Evolutionary conservation across 1,140 invertebrate genomes (phyloP).

Genomic region (Pseudoatta argentina): DNA sequence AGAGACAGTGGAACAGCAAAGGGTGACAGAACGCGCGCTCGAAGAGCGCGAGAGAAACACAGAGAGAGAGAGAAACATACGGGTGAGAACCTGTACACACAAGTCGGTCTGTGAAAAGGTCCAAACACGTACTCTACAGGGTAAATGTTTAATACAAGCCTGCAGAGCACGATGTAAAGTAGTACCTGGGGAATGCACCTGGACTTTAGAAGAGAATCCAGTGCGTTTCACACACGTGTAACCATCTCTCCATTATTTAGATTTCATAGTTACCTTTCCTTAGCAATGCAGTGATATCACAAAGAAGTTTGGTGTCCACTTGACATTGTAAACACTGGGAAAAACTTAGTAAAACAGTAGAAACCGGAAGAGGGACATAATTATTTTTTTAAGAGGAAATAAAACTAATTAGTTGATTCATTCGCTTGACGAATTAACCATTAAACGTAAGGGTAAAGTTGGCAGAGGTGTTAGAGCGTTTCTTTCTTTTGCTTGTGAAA

Average conservation of each 20-base stretch:
- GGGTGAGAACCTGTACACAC: slow-evolving; percentile 48
- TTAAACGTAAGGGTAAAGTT: neutral
- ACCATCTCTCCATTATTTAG: slow-evolving; percentile 25
- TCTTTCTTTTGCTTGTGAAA: slow-evolving; percentile 35
- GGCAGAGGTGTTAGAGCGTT: neutral
- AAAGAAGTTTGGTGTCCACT: neutral
- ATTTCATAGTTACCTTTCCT: neutral
- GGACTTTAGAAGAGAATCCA: slow-evolving; percentile 61
- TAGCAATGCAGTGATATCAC: slow-evolving; percentile 37
- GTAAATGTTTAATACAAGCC: slow-evolving; percentile 70
- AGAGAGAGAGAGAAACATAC: neutral
- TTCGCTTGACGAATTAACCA: slow-evolving; percentile 25
- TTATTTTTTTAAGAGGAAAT: too few species aligned
- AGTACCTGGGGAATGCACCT: slow-evolving; percentile 34
- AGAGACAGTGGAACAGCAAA: slow-evolving; percentile 18
- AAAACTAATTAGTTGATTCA: neutral
- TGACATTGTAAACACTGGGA: neutral
- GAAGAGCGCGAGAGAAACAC: too few species aligned
- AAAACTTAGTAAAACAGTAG: neutral
- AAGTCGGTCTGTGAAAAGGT: slow-evolving; percentile 53
- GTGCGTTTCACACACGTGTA: slow-evolving; percentile 33
- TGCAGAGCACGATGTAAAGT: slow-evolving; percentile 56
- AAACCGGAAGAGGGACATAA: neutral
- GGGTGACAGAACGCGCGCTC: neutral
- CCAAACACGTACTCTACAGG: slow-evolving; percentile 62